These are phyloP conservation scores for Geococcyx californianus DNA, from an alignment of 2,113 vertebrate genomes.

Conservation along the genomic window DNA sequence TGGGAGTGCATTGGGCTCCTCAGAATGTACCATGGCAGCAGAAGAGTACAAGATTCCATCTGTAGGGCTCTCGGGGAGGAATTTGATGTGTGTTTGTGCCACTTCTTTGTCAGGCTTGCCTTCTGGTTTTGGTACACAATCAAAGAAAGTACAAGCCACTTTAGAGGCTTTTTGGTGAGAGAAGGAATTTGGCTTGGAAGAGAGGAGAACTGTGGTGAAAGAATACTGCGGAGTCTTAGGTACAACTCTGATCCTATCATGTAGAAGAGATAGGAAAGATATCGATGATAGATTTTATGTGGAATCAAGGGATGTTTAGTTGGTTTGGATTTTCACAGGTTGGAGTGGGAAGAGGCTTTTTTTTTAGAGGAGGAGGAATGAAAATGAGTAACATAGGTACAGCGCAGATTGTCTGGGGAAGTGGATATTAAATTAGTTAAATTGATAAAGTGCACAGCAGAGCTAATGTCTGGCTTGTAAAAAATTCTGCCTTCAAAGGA, in stretches of 20 bases:
- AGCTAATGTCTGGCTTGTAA: background rate
- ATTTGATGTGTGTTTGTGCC: background rate
- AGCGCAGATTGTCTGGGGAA: background rate
- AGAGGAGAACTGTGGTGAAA: background rate
- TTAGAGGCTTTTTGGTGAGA: background rate
- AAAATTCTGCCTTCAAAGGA: background rate
- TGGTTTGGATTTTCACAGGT: background rate
- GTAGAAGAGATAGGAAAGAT: background rate
- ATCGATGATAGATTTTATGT: background rate
- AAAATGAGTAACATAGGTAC: background rate
- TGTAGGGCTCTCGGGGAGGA: background rate
- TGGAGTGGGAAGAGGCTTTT: background rate
- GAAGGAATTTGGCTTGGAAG: background rate
- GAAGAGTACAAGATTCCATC: background rate
- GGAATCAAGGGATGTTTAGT: background rate
- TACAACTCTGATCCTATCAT: accelerated
- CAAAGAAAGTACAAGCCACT: background rate
- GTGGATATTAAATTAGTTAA: background rate
- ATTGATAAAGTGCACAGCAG: background rate
- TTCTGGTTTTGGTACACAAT: background rate
- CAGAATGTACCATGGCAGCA: background rate
- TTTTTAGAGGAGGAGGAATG: background rate
- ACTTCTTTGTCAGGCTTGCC: background rate
- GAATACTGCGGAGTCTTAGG: background rate
- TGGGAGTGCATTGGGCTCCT: background rate